These are phyloP conservation scores for Drosophila paulistorum DNA, from an alignment of 1,140 invertebrate species.

Conservation along the genomic window DNA sequence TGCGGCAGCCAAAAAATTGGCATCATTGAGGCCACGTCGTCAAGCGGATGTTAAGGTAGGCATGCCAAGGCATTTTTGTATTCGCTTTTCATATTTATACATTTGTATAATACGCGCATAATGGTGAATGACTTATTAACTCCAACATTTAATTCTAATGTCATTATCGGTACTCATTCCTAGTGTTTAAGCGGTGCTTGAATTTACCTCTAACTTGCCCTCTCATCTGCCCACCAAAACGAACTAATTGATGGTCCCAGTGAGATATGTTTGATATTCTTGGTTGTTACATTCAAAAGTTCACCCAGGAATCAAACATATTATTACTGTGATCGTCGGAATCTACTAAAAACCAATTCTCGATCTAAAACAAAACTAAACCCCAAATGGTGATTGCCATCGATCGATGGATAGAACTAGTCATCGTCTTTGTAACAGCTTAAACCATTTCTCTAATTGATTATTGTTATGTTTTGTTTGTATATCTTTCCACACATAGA, in stretches of 20 bases:
- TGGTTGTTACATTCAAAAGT: conserved; percentile 95
- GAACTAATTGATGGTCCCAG: conserved; percentile 84
- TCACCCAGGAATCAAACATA: conserved; percentile 99
- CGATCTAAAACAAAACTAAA: conserved; percentile 38
- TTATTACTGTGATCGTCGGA: conserved; percentile 89
- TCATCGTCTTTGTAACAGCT: neutral
- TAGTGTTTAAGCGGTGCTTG: conserved; percentile 49
- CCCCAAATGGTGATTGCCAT: conserved; percentile 48
- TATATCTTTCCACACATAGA: conserved; percentile 44
- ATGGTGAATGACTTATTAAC: conserved; percentile 61
- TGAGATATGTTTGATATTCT: conserved; percentile 99
- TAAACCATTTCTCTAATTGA: neutral
- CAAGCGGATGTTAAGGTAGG: conserved; percentile 86
- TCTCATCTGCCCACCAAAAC: conserved; percentile 38
- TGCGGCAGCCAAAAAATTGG: conserved; percentile 97
- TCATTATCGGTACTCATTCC: conserved; percentile 28
- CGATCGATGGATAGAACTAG: neutral
- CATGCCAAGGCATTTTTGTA: neutral
- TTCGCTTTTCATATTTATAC: conserved; percentile 1
- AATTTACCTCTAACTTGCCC: conserved; percentile 22
- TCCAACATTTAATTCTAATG: conserved; percentile 30
- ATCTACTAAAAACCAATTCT: conserved; percentile 67
- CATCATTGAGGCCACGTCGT: conserved; percentile 93
- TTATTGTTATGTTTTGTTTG: neutral
- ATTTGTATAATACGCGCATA: conserved; percentile 26